Evolutionary conservation across 2,888 invertebrate genomes (phyloP).

Genomic region (Chromoteleia sp.): DNA sequence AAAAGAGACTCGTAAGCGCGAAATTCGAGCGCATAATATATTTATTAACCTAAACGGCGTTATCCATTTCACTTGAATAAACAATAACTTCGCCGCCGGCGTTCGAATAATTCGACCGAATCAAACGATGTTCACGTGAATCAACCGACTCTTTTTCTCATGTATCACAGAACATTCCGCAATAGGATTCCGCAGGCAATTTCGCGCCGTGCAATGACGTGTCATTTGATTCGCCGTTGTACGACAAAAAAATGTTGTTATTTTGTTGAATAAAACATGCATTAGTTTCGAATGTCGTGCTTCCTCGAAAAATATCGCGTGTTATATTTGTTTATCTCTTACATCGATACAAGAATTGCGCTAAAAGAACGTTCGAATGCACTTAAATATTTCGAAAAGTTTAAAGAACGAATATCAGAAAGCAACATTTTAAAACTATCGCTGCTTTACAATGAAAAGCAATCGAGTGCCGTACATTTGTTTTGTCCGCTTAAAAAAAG

Average conservation of each 20-base stretch:
- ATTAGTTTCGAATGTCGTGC: slow-evolving; percentile 34
- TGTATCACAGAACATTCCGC: slow-evolving; percentile 29
- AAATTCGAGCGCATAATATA: slow-evolving; percentile 39
- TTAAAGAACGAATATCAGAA: neutral
- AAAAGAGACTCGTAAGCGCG: slow-evolving; percentile 10
- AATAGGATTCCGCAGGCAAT: slow-evolving; percentile 48
- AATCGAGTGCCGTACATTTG: too few species aligned
- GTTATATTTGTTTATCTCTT: slow-evolving; percentile 41
- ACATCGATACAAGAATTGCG: slow-evolving; percentile 2
- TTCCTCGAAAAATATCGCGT: slow-evolving; percentile 18
- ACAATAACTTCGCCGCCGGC: slow-evolving; percentile 27
- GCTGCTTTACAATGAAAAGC: too few species aligned
- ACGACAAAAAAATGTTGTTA: slow-evolving; percentile 56
- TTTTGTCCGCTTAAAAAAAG: too few species aligned
- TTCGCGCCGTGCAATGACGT: slow-evolving; percentile 34
- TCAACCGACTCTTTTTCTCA: slow-evolving; percentile 33
- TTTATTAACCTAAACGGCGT: slow-evolving; percentile 46
- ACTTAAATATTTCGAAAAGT: neutral
- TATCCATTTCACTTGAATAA: slow-evolving; percentile 47
- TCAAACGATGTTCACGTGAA: slow-evolving; percentile 33
- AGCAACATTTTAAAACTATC: too few species aligned
- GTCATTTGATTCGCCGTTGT: slow-evolving; percentile 43
- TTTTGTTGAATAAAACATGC: slow-evolving; percentile 65
- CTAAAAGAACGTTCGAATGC: neutral
- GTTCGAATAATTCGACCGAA: slow-evolving; percentile 37